Conservation (phyloP, 2,113 vertebrate genomes). For the Phaethornis superciliosus region DNA sequence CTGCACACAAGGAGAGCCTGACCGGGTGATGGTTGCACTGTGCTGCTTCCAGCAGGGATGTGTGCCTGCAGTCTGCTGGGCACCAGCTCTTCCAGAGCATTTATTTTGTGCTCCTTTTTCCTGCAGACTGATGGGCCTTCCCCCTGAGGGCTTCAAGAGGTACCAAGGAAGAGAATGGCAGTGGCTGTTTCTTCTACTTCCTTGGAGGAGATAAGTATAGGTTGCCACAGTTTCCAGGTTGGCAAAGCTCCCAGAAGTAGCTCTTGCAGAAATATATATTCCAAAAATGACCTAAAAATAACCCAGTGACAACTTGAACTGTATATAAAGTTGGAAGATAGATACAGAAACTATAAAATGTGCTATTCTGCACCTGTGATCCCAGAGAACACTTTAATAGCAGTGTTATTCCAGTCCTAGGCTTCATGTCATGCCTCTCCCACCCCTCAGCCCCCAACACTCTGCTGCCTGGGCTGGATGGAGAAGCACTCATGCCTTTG, state of each 20-base stretch:
- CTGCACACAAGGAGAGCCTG: fast-evolving
- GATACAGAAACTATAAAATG: background rate
- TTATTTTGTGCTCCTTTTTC: background rate
- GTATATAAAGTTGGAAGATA: background rate
- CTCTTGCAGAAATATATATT: slow-evolving; percentile 29
- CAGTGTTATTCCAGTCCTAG: background rate
- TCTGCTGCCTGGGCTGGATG: background rate
- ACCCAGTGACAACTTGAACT: background rate
- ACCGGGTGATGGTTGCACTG: background rate
- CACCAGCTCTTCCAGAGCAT: background rate
- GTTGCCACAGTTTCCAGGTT: background rate
- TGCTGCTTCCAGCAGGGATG: background rate
- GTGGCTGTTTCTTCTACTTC: background rate
- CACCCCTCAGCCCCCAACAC: background rate
- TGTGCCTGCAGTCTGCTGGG: background rate
- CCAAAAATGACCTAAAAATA: slow-evolving; percentile 48
- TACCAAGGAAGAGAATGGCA: background rate
- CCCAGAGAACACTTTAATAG: background rate
- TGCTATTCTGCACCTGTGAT: background rate
- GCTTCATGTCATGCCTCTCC: background rate
- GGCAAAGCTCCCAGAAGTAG: slow-evolving; percentile 42
- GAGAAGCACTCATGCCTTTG: background rate
- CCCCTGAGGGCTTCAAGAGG: fast-evolving
- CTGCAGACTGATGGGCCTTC: background rate
- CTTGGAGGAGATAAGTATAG: background rate